phyloP scores from a whole-genome alignment of 2,797 vertebrate genomes.

The Pogoniulus pusillus region DNA sequence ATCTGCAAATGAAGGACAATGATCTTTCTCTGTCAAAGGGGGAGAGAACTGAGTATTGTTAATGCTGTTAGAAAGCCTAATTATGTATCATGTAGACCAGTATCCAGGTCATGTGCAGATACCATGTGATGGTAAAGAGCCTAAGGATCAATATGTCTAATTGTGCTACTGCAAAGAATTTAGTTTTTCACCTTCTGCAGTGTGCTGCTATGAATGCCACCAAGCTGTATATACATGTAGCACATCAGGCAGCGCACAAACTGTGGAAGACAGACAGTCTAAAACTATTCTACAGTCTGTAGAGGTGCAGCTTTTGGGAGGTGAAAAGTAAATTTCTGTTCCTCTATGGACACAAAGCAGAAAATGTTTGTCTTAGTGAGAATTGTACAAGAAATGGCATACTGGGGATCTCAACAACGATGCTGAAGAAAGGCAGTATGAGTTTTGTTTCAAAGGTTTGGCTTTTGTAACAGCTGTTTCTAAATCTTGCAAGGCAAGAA shows the following conservation, averaged over 20 bases:
- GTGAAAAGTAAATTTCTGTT: background rate
- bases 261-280: background rate
- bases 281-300: background rate
- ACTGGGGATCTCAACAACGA: background rate
- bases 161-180: background rate
- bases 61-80: background rate
- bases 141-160: background rate
- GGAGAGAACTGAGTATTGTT: background rate
- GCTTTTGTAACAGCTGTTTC: background rate
- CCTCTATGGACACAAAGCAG: background rate
- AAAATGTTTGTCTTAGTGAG: background rate
- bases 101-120: background rate
- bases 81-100: rapidly evolving
- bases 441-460: background rate
- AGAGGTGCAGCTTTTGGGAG: background rate
- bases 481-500: background rate
- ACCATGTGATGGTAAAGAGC: background rate
- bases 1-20: background rate
- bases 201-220: background rate
- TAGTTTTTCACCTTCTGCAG: background rate
- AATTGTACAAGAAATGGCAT: background rate
- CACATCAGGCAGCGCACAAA: background rate
- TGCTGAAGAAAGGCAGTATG: background rate
- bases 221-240: background rate
- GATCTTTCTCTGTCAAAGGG: background rate